A percentile compares a stretch with the other conserved stretches of the same genome.
These are phyloP conservation scores for Mamestra configurata DNA, from an alignment of 1,140 invertebrate species.

Conservation along the genomic window DNA sequence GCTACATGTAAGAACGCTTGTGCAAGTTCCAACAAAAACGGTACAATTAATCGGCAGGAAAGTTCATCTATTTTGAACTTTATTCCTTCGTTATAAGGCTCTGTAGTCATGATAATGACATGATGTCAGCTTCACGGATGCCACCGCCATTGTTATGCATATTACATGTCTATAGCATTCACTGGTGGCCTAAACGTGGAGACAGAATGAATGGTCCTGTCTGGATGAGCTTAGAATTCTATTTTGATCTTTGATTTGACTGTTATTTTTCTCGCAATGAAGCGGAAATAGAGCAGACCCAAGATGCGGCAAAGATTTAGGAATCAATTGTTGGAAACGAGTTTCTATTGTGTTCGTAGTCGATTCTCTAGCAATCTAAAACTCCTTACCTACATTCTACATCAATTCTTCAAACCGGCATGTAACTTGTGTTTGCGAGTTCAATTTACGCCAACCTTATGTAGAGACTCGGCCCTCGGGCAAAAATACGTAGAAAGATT, in stretches of 20 bases:
- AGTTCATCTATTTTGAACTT: slow-evolving; percentile 38
- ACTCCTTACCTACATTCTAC: slow-evolving; percentile 39
- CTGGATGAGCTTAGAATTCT: slow-evolving; percentile 26
- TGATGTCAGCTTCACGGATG: slow-evolving; percentile 44
- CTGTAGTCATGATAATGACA: slow-evolving; percentile 47
- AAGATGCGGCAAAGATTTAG: slow-evolving; percentile 18
- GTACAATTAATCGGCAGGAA: slow-evolving; percentile 25
- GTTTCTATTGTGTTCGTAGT: slow-evolving; percentile 38
- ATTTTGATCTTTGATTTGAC: background rate
- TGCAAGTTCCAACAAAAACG: slow-evolving; percentile 35
- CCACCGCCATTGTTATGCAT: slow-evolving; percentile 51
- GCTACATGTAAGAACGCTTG: slow-evolving; percentile 25
- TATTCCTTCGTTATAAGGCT: slow-evolving; percentile 21
- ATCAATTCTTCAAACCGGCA: slow-evolving; percentile 30
- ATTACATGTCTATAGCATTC: slow-evolving; percentile 50
- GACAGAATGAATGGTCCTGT: background rate
- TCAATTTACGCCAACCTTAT: slow-evolving; percentile 11
- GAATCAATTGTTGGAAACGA: slow-evolving; percentile 44
- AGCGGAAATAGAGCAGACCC: slow-evolving; percentile 15
- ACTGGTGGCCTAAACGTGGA: slow-evolving; percentile 31
- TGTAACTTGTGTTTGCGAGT: slow-evolving; percentile 36
- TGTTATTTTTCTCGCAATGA: slow-evolving; percentile 7
- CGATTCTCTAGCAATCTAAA: slow-evolving; percentile 41
- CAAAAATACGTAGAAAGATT: background rate
- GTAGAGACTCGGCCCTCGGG: background rate